Conservation (phyloP, 1,140 invertebrate species). For the Pseudomyrmex flavicornis region DNA sequence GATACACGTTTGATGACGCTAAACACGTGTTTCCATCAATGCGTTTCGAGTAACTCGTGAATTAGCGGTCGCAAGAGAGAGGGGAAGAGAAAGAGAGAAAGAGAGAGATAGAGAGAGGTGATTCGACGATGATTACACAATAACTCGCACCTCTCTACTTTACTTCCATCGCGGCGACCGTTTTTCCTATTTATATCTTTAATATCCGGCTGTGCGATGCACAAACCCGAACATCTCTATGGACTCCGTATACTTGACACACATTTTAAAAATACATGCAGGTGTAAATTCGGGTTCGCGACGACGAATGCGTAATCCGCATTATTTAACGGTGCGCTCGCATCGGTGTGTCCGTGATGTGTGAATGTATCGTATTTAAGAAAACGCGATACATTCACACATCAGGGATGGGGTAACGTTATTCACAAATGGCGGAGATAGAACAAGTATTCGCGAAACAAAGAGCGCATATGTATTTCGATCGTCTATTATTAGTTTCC, state of each 20-base stretch:
- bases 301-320: conserved; percentile 49
- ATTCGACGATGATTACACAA: conserved; percentile 29
- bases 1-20: conserved; percentile 4
- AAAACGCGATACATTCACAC: not conserved
- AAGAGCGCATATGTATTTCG: not conserved
- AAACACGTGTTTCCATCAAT: conserved; percentile 6
- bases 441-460: not conserved
- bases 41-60: conserved; percentile 12
- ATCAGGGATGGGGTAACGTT: not conserved
- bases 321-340: conserved; percentile 55
- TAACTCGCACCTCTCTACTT: conserved; percentile 24
- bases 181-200: conserved; percentile 71
- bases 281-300: conserved; percentile 66
- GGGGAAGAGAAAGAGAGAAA: too few relatives aligned
- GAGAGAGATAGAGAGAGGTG: not conserved
- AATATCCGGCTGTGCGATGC: conserved; percentile 61
- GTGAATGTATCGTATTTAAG: conserved; percentile 4
- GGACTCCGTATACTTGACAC: conserved; percentile 73
- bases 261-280: conserved; percentile 74
- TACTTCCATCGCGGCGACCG: conserved; percentile 39
- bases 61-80: not conserved
- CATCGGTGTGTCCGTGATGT: not conserved
- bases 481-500: not conserved
- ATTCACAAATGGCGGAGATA: not conserved
- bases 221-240: conserved; percentile 64